Conservation (phyloP, 1,140 invertebrate genomes). For the Liolophura sinensis region DNA sequence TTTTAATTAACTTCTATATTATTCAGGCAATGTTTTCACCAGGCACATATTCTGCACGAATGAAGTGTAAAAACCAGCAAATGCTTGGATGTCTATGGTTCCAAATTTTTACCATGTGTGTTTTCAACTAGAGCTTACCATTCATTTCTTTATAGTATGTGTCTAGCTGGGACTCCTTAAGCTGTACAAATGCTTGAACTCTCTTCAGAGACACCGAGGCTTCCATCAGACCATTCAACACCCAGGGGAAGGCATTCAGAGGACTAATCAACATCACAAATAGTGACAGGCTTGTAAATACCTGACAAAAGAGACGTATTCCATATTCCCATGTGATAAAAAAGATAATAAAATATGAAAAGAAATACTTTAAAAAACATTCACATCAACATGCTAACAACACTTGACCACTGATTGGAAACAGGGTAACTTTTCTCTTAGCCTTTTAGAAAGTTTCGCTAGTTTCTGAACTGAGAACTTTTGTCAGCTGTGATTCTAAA, state of each 20-base stretch:
- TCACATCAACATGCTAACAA: no score
- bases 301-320: conserved; percentile 54
- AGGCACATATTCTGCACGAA: no score
- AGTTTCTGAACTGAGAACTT: no score
- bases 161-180: conserved; percentile 37
- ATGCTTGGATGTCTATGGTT: no score
- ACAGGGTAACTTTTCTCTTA: no score
- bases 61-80: no score
- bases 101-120: no score
- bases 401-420: no score
- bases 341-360: background rate
- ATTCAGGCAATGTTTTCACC: no score
- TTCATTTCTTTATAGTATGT: conserved; percentile 35
- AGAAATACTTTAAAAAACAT: background rate
- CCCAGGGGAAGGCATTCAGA: conserved; percentile 98
- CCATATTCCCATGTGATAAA: background rate
- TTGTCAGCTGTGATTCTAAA: no score
- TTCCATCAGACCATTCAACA: conserved; percentile 93
- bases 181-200: conserved; percentile 57
- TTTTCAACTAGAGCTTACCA: background rate
- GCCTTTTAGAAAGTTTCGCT: no score
- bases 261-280: conserved; percentile 96
- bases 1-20: no score
- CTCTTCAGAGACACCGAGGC: conserved; percentile 68
- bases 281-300: conserved; percentile 92